phyloP scores from a whole-genome alignment of 2,797 vertebrate genomes.

The Oreochromis mossambicus region DNA sequence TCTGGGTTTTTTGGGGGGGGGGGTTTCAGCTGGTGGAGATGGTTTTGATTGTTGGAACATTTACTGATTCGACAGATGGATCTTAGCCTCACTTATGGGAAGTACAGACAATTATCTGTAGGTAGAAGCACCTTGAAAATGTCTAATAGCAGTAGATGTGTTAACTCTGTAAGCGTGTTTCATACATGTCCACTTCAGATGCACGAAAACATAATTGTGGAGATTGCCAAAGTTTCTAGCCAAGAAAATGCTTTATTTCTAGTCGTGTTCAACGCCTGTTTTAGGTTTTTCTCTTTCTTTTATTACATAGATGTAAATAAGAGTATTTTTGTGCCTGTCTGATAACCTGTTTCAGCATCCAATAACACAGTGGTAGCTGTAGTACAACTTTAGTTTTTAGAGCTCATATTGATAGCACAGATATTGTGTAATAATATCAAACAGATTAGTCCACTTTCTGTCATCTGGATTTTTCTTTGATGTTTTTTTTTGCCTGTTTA shows the following conservation, averaged over 20 bases:
- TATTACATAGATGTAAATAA: conserved; percentile 72
- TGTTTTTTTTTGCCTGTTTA: not conserved
- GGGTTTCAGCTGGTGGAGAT: not conserved
- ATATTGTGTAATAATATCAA: not conserved
- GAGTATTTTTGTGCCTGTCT: conserved; percentile 76
- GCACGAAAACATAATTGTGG: not conserved
- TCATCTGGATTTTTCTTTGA: not conserved
- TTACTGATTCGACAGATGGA: not conserved
- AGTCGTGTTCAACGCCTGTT: conserved; percentile 8
- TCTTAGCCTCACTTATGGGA: not conserved
- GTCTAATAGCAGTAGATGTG: not conserved
- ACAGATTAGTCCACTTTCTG: not conserved
- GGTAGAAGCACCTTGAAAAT: not conserved
- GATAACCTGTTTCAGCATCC: conserved; percentile 47
- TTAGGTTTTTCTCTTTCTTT: conserved; percentile 9
- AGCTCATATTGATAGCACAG: not conserved
- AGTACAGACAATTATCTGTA: not conserved
- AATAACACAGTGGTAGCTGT: conserved; percentile 70
- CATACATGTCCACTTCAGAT: conserved; percentile 5
- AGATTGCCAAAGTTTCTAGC: conserved; percentile 46
- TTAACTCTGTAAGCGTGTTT: not conserved
- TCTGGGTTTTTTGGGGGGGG: not conserved
- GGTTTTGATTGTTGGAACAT: not conserved
- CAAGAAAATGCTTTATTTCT: conserved; percentile 19
- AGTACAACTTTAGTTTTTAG: not conserved